Base-by-base conservation (phyloP, 2,888 invertebrate genomes). In the Drosophila mimetica region DNA sequence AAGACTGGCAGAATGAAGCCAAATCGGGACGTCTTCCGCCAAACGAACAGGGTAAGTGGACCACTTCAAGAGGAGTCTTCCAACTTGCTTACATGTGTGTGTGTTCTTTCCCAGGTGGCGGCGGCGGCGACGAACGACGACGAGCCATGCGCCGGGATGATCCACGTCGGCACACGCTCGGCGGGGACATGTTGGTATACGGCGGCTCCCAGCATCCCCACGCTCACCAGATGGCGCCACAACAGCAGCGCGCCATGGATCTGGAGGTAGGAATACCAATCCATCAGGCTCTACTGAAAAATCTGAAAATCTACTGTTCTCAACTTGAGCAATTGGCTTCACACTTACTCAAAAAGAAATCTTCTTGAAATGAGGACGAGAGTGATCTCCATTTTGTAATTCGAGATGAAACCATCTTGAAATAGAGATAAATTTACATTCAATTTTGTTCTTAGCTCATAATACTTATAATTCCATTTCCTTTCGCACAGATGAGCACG, bases 91-190 rank as follows among this genome's bases (percentile, higher is more conserved):
- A 30, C 16, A 16, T 37, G 0, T 9, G 9, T 8, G 37, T 34
- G n/a, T n/a, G n/a, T n/a, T 34, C 14, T 37, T 16, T 16, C 16
- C 9, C 42, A n/a, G 69, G 69, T 18, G 69, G 70, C 46, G 91
- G 90, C 61, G 69, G 69, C 22, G 69, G 70, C 47, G 91, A 91
- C 61, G 91, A 90, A 57, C 79, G 91, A 61, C 79, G 70, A 91
- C 93, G 71, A 79, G 92, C 92, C 65, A 91, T 92, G 8, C 92
- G 95, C 36, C 93, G 96, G 39, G 96, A 97, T 91, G 97, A 97
- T 91, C 96, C 96, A 4, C 93, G 97, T 13, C 93, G 97, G 16
- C 97, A 97, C 91, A 97, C 97, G 6, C 93, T 97, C 67, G 95
- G 95, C 25, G 95, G 95, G 51, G 96, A 96, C 88, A 95, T 96